phyloP scores from a whole-genome alignment of 2,888 invertebrate species.

The Tenthredo amoena region DNA sequence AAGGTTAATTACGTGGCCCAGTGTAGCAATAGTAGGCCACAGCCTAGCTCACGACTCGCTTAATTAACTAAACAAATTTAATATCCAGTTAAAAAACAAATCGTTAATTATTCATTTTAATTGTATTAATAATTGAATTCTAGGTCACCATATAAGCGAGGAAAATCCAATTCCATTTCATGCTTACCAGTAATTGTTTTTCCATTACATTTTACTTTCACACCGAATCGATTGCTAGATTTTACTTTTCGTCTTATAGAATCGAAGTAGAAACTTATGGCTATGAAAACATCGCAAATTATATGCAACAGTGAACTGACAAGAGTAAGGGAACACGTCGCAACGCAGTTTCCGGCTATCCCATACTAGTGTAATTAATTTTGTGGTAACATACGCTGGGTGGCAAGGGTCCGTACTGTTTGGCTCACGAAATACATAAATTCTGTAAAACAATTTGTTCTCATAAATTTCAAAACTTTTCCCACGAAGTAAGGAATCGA shows the following conservation, averaged over 20 bases:
- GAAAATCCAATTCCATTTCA: not conserved
- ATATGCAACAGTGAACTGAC: conserved; percentile 34
- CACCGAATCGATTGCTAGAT: not conserved
- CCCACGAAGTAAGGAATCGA: not conserved
- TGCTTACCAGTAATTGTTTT: not conserved
- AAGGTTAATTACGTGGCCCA: conserved; percentile 14
- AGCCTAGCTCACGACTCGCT: not conserved
- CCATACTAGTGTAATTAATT: conserved; percentile 33
- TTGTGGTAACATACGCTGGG: not conserved
- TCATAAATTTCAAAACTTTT: not conserved
- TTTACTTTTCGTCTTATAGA: not conserved
- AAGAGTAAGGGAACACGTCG: not conserved
- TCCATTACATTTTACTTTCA: not conserved
- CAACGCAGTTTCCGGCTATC: conserved; percentile 31
- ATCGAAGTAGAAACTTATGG: not conserved
- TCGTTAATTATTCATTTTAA: not conserved
- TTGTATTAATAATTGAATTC: not conserved
- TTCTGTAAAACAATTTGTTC: not conserved
- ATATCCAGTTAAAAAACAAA: not conserved
- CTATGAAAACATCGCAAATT: not conserved
- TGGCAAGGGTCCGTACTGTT: not conserved
- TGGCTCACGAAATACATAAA: not conserved
- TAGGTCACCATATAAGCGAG: not conserved
- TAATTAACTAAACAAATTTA: conserved; percentile 9
- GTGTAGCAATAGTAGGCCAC: not conserved